A percentile compares a stretch with the other conserved stretches of the same genome.
phyloP scores from a whole-genome alignment of 1,140 invertebrate species.

The Drosophila fuyamai region DNA sequence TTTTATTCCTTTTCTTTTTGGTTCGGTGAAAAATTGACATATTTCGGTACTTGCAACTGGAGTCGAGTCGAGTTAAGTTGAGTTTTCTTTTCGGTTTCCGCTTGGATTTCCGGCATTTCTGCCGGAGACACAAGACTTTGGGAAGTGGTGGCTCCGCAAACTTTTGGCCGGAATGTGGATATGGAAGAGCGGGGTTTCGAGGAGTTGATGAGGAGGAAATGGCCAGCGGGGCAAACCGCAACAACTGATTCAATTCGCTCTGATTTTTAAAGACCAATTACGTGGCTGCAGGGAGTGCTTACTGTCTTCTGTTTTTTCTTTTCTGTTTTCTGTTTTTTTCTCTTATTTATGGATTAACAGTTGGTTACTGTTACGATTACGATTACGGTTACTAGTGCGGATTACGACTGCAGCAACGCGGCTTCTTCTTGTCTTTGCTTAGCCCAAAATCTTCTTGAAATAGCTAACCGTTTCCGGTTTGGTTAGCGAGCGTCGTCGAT shows the following conservation, averaged over 20 bases:
- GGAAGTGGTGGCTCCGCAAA: slow-evolving; percentile 14
- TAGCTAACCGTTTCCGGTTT: slow-evolving; percentile 84
- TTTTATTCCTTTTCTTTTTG: slow-evolving; percentile 12
- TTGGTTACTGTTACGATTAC: slow-evolving; percentile 42
- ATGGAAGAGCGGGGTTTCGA: background rate
- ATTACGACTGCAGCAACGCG: slow-evolving; percentile 7
- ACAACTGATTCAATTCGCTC: slow-evolving; percentile 64
- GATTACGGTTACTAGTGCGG: slow-evolving; percentile 49
- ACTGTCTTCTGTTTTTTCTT: background rate
- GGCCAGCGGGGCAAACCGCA: slow-evolving; percentile 20
- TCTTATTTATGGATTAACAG: slow-evolving; percentile 56
- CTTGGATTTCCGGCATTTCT: slow-evolving; percentile 63
- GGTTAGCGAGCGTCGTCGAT: slow-evolving; percentile 82
- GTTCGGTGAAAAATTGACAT: slow-evolving; percentile 71
- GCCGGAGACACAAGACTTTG: slow-evolving; percentile 13
- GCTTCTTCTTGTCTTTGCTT: slow-evolving; percentile 7
- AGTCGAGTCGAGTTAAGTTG: slow-evolving; percentile 30
- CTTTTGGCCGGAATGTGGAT: slow-evolving; percentile 44
- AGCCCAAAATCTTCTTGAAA: slow-evolving; percentile 84
- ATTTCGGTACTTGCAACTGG: slow-evolving; percentile 63
- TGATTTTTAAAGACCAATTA: slow-evolving; percentile 72
- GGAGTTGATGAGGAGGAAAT: slow-evolving; percentile 6
- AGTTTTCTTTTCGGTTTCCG: slow-evolving; percentile 67
- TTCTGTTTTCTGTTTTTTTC: background rate
- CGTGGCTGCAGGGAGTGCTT: slow-evolving; percentile 18